These are phyloP conservation scores for Pelobates fuscus DNA, from an alignment of 2,113 vertebrate genomes.

Conservation along the genomic window DNA sequence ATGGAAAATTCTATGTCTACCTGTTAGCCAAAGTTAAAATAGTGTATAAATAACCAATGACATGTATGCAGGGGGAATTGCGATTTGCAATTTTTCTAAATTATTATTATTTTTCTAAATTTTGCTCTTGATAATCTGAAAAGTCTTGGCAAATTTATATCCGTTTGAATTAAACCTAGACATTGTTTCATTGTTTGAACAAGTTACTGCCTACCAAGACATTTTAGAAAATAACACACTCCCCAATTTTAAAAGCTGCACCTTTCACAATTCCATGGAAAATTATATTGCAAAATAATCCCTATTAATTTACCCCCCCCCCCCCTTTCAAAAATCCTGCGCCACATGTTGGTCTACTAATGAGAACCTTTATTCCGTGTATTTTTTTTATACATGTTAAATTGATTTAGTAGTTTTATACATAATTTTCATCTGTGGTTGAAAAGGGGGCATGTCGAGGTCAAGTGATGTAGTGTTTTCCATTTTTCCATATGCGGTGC, in stretches of 20 bases:
- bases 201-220: no score
- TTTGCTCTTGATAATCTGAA: no score
- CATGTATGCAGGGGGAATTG: no score
- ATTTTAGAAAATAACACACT: conserved; percentile 9
- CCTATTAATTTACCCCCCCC: conserved; percentile 51
- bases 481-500: conserved; percentile 80
- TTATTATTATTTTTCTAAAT: no score
- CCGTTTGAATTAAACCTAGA: no score
- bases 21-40: no score
- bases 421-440: conserved; percentile 75
- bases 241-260: conserved; percentile 11
- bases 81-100: no score
- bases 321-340: conserved; percentile 12
- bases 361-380: conserved; percentile 54
- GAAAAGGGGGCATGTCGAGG: conserved; percentile 77
- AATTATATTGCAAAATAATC: conserved; percentile 61
- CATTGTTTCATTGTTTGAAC: no score
- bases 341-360: conserved; percentile 59
- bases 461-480: conserved; percentile 91
- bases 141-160: no score
- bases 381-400: conserved; percentile 65
- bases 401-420: conserved; percentile 78
- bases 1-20: no score
- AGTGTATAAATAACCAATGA: no score
- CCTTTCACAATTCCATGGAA: conserved; percentile 4